phyloP scores from a whole-genome alignment of 2,797 vertebrate genomes.

The Simalia tracyae region DNA sequence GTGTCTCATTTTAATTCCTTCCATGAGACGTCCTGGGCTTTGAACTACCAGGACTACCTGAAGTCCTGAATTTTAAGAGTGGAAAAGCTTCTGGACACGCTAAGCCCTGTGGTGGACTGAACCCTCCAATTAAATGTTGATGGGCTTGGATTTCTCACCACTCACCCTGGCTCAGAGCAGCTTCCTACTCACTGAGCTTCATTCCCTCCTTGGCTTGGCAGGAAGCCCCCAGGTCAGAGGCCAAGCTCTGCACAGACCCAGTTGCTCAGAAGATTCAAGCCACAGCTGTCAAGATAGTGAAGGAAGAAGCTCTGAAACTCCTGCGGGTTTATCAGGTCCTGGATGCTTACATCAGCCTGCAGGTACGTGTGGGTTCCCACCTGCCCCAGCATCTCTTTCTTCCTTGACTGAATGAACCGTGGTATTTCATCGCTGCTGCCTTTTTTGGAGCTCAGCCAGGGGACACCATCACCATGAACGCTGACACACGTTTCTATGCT shows the following conservation, averaged over 20 bases:
- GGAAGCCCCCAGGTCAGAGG: neutral
- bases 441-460: neutral
- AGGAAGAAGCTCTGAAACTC: conserved; percentile 52
- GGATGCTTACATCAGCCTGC: conserved; percentile 59
- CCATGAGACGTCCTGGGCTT: too few relatives aligned
- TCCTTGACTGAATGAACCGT: neutral
- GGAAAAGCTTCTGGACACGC: too few relatives aligned
- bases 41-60: too few relatives aligned
- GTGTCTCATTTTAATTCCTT: too few relatives aligned
- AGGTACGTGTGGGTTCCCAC: conserved; percentile 37
- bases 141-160: neutral
- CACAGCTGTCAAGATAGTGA: conserved; percentile 56
- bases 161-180: neutral
- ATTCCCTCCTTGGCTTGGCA: neutral
- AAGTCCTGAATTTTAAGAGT: too few relatives aligned
- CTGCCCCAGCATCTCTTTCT: neutral
- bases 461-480: neutral
- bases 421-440: neutral
- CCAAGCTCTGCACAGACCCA: accelerated
- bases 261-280: neutral
- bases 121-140: too few relatives aligned
- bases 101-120: too few relatives aligned
- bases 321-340: conserved; percentile 46
- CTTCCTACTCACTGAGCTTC: too few relatives aligned
- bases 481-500: accelerated